Evolutionary conservation across 2,888 invertebrate genomes (phyloP), one percentile per base, ranked within the genome.

Genomic region (Eupithecia dodoneata): DNA sequence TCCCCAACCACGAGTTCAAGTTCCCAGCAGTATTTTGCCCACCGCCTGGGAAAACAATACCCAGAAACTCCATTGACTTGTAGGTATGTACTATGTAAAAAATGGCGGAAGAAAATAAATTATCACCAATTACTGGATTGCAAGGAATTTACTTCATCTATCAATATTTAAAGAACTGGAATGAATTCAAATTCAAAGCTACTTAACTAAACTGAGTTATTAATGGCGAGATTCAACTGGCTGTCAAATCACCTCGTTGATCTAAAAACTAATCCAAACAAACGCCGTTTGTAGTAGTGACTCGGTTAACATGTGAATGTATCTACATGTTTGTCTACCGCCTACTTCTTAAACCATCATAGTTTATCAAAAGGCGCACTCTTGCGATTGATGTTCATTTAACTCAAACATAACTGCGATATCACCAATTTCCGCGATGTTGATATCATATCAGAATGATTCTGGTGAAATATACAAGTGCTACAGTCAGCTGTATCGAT

Each of bases 361-460:
- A 55, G 4, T 59, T 59, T 59, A 59, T 59, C 63, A 30, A 63
- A 30, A 30, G 30, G 63, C 63, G 63, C 63, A 4, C 30, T n/a
- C n/a, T 44, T n/a, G 2, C 7, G 67, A 69, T 69, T 69, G n/a
- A 44, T 69, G 67, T 45, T 69, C 12, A 69, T 15, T 67, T 44
- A 67, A 67, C 67, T n/a, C 67, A 67, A 44, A 67, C 67, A 67
- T 42, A 47, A 30, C 30, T 70, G 47, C 12, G 30, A 65, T 75
- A 75, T 66, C 72, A 70, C 44, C 47, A 44, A 52, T 73, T 76
- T 76, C 70, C 76, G 76, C 15, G 30, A 45, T 72, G 52, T 59
- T 63, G 66, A 30, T 73, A 63, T 52, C 63, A 49, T 76, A 76
- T 76, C 76, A 47, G 49, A 55, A 71, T 76, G 76, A 76, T 76